Conservation (phyloP, 2,113 vertebrate genomes). For the Trichechus manatus region DNA sequence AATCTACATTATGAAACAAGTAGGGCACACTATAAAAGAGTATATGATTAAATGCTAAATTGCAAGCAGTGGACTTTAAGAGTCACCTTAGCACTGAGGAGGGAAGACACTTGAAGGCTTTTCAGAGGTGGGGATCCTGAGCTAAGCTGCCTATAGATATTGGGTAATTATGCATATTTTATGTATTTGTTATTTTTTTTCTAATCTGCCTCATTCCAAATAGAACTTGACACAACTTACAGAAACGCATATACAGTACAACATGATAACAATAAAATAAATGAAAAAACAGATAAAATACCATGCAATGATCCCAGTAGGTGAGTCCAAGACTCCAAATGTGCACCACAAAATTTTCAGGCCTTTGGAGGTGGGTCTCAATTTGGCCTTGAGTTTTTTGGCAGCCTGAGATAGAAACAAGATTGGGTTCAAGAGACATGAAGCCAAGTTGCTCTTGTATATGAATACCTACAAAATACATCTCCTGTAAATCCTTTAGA, state of each 20-base stretch:
- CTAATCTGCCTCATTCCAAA: background rate
- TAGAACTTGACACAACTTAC: background rate
- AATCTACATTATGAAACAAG: background rate
- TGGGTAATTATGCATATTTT: background rate
- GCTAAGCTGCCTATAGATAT: background rate
- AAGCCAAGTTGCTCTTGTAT: background rate
- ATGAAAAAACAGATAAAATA: background rate
- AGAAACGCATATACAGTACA: background rate
- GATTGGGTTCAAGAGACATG: background rate
- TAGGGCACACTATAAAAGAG: background rate
- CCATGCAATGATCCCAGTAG: background rate
- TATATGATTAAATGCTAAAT: conserved; percentile 36
- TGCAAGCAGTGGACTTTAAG: background rate
- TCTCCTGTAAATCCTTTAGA: background rate
- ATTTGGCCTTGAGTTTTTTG: conserved; percentile 8
- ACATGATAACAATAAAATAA: background rate
- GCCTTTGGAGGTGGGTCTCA: background rate
- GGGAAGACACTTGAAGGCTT: background rate
- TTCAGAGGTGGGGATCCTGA: background rate
- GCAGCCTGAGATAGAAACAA: background rate
- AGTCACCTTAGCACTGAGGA: background rate
- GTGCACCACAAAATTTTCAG: background rate
- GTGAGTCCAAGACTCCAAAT: background rate
- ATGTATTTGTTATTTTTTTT: conserved; percentile 10
- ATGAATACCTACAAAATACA: conserved; percentile 3